Base-by-base conservation (phyloP, 1,140 invertebrate genomes). In the Phthorimaea operculella region DNA sequence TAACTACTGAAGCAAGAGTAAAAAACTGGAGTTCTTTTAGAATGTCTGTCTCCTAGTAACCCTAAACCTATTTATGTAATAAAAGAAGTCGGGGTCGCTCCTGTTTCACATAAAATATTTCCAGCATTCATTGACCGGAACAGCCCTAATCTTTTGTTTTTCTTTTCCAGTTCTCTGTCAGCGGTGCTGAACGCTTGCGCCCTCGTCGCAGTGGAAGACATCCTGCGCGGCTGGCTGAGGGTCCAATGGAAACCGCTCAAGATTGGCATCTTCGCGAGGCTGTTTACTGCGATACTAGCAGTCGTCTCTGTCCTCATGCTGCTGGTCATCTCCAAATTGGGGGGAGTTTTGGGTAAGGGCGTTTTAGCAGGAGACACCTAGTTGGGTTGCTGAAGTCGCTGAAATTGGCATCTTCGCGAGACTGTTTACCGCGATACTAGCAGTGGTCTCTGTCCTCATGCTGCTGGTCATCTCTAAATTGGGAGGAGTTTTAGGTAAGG, bases 111-210 rank as follows among this genome's bases (percentile, higher is more conserved):
- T n/a, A n/a, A n/a, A n/a, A n/a, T n/a, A n/a, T n/a, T n/a, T n/a
- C n/a, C n/a, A n/a, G n/a, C n/a, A n/a, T n/a, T n/a, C n/a, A n/a
- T n/a, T n/a, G n/a, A n/a, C n/a, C n/a, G n/a, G n/a, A n/a, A n/a
- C n/a, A n/a, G n/a, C n/a, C n/a, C n/a, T n/a, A n/a, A n/a, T n/a
- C n/a, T n/a, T n/a, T n/a, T n/a, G n/a, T n/a, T n/a, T n/a, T n/a
- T 9, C 10, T 39, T 10, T 39, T 50, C 9, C 69, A 96, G 94
- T 69, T 94, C 94, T 0, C 84, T 96, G 11, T 95, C 93, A 0
- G 93, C 94, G 5, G 92, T 93, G 5, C 74, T 96, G 1, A 96
- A 95, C 80, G 93, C 93, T 0, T 90, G 94, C 17, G 90, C 94
- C 0, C 89, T 93, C 21, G 93, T 96, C 0, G 88, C 92, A 12